Evolutionary conservation across 1,140 invertebrate genomes (phyloP).

Genomic region (Trachelipus rathkii): DNA sequence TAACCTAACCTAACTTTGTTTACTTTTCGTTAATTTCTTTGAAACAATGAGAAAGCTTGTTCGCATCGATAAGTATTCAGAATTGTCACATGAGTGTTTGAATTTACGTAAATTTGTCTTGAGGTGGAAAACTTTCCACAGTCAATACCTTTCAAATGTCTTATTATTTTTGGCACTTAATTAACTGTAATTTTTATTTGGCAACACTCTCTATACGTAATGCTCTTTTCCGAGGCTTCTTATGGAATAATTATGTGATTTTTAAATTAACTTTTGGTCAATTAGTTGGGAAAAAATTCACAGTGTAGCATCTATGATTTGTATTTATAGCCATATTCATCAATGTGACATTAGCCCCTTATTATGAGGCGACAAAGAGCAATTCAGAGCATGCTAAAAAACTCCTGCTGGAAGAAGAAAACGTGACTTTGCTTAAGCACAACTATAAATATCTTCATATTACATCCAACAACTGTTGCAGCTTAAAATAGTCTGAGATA

Average conservation of each 20-base stretch:
- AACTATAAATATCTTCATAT: no score
- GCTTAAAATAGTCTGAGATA: no score
- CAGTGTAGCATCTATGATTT: background rate
- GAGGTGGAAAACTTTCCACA: background rate
- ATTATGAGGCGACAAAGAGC: background rate
- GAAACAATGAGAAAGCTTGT: no score
- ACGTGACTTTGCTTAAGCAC: no score
- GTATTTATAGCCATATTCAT: background rate
- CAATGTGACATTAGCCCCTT: background rate
- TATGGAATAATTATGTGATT: background rate
- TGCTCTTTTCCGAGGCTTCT: background rate
- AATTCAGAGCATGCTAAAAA: background rate
- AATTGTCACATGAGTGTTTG: no score
- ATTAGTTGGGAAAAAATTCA: background rate
- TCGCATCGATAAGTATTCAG: no score
- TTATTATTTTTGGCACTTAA: background rate
- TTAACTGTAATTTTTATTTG: background rate
- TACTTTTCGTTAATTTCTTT: background rate
- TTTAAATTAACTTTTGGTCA: background rate
- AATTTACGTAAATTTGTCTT: background rate
- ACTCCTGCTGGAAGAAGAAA: background rate
- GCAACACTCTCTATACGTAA: background rate
- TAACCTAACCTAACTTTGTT: no score
- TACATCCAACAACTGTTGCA: no score
- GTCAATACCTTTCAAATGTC: background rate